phyloP scores from a whole-genome alignment of 2,888 invertebrate genomes.

The Lumbricus terrestris region DNA sequence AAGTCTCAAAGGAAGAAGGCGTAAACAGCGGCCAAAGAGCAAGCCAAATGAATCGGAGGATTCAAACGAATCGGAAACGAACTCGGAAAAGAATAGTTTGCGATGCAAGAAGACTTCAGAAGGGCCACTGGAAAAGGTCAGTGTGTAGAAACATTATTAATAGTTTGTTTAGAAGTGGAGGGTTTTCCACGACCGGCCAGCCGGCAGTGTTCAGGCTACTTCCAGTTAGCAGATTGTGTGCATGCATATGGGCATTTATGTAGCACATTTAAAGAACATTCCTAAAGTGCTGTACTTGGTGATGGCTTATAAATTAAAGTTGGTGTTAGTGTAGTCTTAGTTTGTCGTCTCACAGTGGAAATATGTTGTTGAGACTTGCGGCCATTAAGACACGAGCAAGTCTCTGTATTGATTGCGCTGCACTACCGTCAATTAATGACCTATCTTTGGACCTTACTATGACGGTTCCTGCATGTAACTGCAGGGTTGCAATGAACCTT shows the following conservation, averaged over 20 bases:
- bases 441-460: background rate
- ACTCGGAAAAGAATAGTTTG: slow-evolving; percentile 11
- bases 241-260: too few relatives aligned
- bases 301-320: background rate
- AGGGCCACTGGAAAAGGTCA: background rate
- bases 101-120: background rate
- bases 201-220: background rate
- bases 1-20: slow-evolving; percentile 77
- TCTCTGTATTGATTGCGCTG: background rate
- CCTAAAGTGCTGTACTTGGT: background rate
- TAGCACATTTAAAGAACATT: background rate
- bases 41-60: slow-evolving; percentile 36
- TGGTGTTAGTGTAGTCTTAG: background rate
- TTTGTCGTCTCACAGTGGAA: background rate
- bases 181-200: background rate
- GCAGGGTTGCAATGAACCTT: background rate
- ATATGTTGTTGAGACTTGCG: background rate
- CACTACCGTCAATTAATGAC: background rate
- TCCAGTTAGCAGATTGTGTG: background rate
- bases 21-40: slow-evolving; percentile 70
- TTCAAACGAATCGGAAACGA: slow-evolving; percentile 39
- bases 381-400: background rate
- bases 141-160: background rate
- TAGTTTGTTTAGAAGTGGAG: background rate
- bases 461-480: background rate